Conservation (phyloP, 2,113 vertebrate genomes). For the Tenrec ecaudatus region DNA sequence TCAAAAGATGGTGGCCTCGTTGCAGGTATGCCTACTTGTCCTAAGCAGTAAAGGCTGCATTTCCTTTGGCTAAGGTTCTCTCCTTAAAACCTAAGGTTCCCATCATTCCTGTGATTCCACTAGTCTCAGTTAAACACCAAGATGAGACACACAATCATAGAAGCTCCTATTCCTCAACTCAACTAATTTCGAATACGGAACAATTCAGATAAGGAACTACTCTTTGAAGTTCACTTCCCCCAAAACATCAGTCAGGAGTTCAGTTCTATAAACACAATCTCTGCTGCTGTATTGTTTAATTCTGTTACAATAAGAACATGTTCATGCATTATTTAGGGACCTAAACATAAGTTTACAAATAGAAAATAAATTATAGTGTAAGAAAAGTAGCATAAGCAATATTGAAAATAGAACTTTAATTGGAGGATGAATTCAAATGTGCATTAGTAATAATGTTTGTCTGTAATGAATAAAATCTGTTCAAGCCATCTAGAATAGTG, state of each 20-base stretch:
- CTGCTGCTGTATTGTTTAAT: conserved; percentile 59
- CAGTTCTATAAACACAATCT: conserved; percentile 70
- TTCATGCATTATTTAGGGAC: conserved; percentile 64
- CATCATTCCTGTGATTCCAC: not conserved
- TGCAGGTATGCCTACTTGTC: not conserved
- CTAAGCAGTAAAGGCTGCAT: not conserved
- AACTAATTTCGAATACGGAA: conserved; percentile 51
- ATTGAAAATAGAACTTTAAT: conserved; percentile 53
- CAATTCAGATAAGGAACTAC: not conserved
- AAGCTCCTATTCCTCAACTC: not conserved
- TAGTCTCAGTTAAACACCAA: conserved; percentile 34
- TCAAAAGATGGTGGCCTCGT: conserved; percentile 14
- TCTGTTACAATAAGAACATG: conserved; percentile 49
- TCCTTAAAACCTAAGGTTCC: conserved; percentile 25
- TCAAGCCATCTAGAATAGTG: not conserved
- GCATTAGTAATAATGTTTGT: conserved; percentile 26
- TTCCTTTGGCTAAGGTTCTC: not conserved
- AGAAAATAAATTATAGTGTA: conserved; percentile 75
- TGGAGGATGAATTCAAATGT: conserved; percentile 26
- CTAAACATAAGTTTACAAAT: conserved; percentile 75
- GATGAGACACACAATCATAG: not conserved
- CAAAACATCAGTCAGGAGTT: conserved; percentile 57
- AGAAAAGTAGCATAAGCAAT: conserved; percentile 56
- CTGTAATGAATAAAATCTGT: conserved; percentile 7
- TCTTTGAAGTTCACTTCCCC: conserved; percentile 66